phyloP scores from a whole-genome alignment of 2,888 invertebrate species.

The Polylopha cassiicola region DNA sequence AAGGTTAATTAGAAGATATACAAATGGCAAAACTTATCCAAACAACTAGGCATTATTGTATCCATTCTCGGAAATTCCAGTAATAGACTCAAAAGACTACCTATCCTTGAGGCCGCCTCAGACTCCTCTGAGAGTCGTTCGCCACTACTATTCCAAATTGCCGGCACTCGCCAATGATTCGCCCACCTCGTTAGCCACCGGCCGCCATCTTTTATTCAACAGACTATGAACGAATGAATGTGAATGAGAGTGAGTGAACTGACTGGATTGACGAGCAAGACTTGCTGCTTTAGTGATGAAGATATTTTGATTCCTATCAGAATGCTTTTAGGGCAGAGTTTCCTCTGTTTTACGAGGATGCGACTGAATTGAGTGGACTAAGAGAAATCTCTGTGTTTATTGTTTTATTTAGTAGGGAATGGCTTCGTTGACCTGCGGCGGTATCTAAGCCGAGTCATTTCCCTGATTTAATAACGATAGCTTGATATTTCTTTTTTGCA shows the following conservation, averaged over 20 bases:
- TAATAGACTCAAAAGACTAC: too few species aligned
- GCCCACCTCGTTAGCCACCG: constrained; percentile 43
- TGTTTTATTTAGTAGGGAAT: constrained; percentile 27
- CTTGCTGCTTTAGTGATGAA: constrained; percentile 1
- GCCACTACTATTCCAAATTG: too few species aligned
- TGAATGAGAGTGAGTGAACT: constrained; percentile 33
- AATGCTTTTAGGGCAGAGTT: constrained; percentile 3
- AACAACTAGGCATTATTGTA: too few species aligned
- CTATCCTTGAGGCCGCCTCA: constrained; percentile 6
- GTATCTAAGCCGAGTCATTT: too few species aligned
- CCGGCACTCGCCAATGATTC: too few species aligned
- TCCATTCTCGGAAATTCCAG: too few species aligned
- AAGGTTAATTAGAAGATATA: too few species aligned
- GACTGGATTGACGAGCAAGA: constrained; percentile 25
- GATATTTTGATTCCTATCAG: neutral
- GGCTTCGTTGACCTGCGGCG: constrained; percentile 21
- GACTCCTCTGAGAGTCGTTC: neutral
- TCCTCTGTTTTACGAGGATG: neutral
- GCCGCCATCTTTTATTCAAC: constrained; percentile 58
- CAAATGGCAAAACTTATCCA: too few species aligned
- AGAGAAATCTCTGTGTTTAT: constrained; percentile 21
- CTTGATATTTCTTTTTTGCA: too few species aligned
- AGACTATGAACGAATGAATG: constrained; percentile 47
- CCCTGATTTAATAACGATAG: too few species aligned
- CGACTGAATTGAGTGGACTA: constrained; percentile 5